phyloP scores from a whole-genome alignment of 1,140 invertebrate genomes.

The Neelides sp. region DNA sequence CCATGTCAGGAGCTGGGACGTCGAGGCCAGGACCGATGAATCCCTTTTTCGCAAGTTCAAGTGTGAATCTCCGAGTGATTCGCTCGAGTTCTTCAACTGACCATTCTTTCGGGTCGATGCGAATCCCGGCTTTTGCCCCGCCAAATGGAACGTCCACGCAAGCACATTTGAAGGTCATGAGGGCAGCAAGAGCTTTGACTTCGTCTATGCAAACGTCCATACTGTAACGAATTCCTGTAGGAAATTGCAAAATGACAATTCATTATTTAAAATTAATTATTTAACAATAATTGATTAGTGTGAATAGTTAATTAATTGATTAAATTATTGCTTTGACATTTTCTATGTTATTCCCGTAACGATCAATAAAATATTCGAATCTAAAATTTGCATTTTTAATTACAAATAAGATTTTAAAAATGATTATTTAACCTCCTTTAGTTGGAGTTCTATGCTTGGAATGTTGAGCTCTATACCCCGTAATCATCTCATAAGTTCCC shows the following conservation, averaged over 20 bases:
- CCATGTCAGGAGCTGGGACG: slow-evolving; percentile 83
- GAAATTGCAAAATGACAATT: too few relatives aligned
- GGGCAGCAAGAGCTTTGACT: slow-evolving; percentile 87
- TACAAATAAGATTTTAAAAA: too few relatives aligned
- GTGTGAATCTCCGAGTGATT: slow-evolving; percentile 90
- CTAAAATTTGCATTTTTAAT: too few relatives aligned
- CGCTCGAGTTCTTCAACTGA: slow-evolving; percentile 94
- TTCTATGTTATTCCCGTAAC: too few relatives aligned
- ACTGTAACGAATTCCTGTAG: slow-evolving; percentile 92
- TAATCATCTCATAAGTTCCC: slow-evolving; percentile 93
- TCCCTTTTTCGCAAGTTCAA: slow-evolving; percentile 96
- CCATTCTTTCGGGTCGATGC: slow-evolving; percentile 91
- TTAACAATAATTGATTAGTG: too few relatives aligned
- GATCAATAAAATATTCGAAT: too few relatives aligned
- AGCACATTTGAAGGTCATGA: slow-evolving; percentile 89
- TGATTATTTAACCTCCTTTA: slow-evolving; percentile 95
- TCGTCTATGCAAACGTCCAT: slow-evolving; percentile 81
- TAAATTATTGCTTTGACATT: too few relatives aligned
- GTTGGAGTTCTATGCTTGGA: slow-evolving; percentile 90
- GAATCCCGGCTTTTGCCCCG: slow-evolving; percentile 93
- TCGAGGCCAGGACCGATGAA: slow-evolving; percentile 96
- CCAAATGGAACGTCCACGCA: slow-evolving; percentile 56
- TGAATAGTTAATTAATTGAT: too few relatives aligned
- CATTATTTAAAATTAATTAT: too few relatives aligned
- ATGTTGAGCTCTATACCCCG: slow-evolving; percentile 93